A percentile compares a stretch with the other conserved stretches of the same genome.
phyloP scores from a whole-genome alignment of 2,888 invertebrate genomes.

The Drosophila cracens region DNA sequence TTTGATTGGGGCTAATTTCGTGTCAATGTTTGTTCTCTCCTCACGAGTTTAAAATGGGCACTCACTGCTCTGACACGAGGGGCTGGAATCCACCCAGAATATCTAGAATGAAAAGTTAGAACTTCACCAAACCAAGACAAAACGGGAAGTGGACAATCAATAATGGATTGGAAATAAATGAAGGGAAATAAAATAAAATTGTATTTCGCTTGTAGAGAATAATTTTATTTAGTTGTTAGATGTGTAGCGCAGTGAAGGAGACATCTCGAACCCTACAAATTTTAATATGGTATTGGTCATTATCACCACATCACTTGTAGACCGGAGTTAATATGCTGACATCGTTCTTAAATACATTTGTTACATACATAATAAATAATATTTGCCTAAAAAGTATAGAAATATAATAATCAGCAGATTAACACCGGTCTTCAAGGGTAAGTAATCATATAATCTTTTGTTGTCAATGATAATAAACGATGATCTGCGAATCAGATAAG shows the following conservation, averaged over 20 bases:
- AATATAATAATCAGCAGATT: not conserved
- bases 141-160: not conserved
- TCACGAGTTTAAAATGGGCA: not conserved
- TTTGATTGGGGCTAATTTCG: conserved; percentile 43
- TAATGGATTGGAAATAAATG: not conserved
- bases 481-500: not conserved
- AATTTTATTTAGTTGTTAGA: not conserved
- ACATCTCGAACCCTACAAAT: not conserved
- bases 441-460: not conserved
- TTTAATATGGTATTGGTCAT: not conserved
- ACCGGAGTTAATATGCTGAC: not conserved
- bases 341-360: not conserved
- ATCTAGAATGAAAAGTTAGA: not conserved
- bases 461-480: not conserved
- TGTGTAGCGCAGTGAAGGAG: not conserved
- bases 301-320: not conserved
- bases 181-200: not conserved
- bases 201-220: not conserved
- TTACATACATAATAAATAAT: not conserved
- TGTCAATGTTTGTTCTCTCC: conserved; percentile 38
- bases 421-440: too few relatives aligned
- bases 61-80: not conserved
- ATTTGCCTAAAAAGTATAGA: not conserved
- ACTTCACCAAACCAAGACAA: not conserved
- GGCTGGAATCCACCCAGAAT: not conserved